Evolutionary conservation across 2,888 invertebrate genomes (phyloP), one percentile per base, ranked within the genome.

Genomic region (Agonopterix alstromeriana): DNA sequence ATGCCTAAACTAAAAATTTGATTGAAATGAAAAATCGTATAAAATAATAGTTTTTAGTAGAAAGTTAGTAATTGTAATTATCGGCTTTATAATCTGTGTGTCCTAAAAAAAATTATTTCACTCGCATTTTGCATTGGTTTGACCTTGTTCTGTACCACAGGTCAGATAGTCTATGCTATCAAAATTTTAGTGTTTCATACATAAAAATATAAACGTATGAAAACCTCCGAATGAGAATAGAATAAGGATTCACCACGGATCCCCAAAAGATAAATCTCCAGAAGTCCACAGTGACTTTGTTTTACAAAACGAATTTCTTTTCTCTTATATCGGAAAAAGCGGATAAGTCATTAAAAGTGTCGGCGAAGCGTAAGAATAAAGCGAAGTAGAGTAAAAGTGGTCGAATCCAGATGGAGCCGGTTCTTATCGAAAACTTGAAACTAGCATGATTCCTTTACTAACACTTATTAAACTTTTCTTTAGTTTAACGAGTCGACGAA

Each of bases 311-410:
- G 67, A 70, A 65, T 61, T 60, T 59, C 63, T 63, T 72, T 71
- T 74, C 68, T 71, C 67, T 67, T 61, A 55, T 62, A 64, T 65
- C 58, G 63, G 70, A 71, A 70, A 79, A 78, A 72, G 68, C 70
- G 76, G 79, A 79, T 80, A 83, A 85, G 83, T 85, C 83, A 86
- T 86, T 86, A 86, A 84, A 85, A 84, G 75, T 82, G 76, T 72
- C 75, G 70, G 71, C 73, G 74, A 66, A 83, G 81, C 82, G 82
- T 76, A 74, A 79, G 74, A 78, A 77, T 75, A 67, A 76, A 75
- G 67, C 65, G 56, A 69, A 67, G 70, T 60, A 63, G 63, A 70
- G 65, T 65, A 70, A 73, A 75, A 82, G 73, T 80, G 77, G 83
- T 78, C 73, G 80, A 82, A 77, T 70, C 59, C 67, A 71, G 70